Evolutionary conservation across 2,797 vertebrate species (phyloP).

Genomic region (Tolypeutes matacus): DNA sequence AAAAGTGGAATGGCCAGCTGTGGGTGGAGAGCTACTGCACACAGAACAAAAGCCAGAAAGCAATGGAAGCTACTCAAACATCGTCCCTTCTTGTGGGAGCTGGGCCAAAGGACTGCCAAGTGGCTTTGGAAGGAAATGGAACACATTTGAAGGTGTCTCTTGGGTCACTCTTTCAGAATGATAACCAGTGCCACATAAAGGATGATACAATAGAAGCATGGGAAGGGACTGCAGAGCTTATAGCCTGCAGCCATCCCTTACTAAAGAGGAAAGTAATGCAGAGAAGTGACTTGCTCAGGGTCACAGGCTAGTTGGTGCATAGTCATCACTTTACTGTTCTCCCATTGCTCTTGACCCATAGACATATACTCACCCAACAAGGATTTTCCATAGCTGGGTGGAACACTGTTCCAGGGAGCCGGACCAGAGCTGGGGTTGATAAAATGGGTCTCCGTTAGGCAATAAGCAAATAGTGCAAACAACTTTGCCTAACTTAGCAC

Average conservation of each 20-base stretch:
- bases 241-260: not conserved
- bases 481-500: not conserved
- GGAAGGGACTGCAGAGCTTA: not conserved
- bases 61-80: not conserved
- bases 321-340: not conserved
- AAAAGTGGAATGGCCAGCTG: not conserved
- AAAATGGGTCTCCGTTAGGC: not conserved
- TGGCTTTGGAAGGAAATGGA: conserved; percentile 46
- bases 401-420: not conserved
- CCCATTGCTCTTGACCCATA: not conserved
- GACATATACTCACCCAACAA: not conserved
- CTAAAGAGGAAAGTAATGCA: conserved; percentile 12
- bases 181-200: not conserved
- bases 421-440: not conserved
- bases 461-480: not conserved
- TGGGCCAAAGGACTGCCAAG: conserved; percentile 32
- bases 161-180: not conserved
- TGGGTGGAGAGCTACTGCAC: conserved; percentile 4
- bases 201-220: not conserved
- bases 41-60: conserved; percentile 41
- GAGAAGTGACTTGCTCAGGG: conserved; percentile 61
- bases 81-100: not conserved
- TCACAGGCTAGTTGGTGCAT: conserved; percentile 30
- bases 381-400: not conserved
- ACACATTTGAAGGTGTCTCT: conserved; percentile 50